Evolutionary conservation across 2,797 vertebrate species (phyloP), one percentile per base, ranked within the genome.

Genomic region (Galago senegalensis): DNA sequence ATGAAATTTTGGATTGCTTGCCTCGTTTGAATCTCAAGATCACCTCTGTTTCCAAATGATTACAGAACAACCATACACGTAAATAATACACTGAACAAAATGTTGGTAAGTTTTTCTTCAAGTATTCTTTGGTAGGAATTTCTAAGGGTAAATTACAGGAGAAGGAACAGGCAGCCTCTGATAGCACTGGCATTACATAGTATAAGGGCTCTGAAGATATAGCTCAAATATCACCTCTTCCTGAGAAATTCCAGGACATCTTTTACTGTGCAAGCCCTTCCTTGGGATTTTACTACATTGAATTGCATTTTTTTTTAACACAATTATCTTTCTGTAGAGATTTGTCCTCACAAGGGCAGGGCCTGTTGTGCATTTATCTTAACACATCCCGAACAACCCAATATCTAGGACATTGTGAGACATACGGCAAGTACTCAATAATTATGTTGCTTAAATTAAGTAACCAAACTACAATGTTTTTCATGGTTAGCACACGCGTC

Each of bases 1-100:
- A 20, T 16, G 89, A 75, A 95, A 91, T 23, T 81, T 81, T 69
- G 67, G 3, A 31, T n/a, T 81, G 77, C 81, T 83, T 73, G 27
- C 65, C 79, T 94, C 94, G 27, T 94, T 73, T 94, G 90, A 87
- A 76, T 93, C 60, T 95, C 49, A 81, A 72, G 21, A 79, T 27
- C 37, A 37, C 12, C 49, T 95, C n/a, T 63, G 60, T 34, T 93
- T 87, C 4, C 43, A 95, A 90, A 85, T 87, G 70, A 13, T 13
- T 86, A 76, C 27, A 77, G 75, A 82, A 18, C 82, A 81, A 93
- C 23, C 18, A 75, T 29, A 21, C 8, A 43, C n/a, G 89, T 63
- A 96, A 91, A 93, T 72, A 91, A 92, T 85, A 63, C 40, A 46
- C 18, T 83, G 53, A 10, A 21, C 79, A 46, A 82, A 76, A 11